These are phyloP conservation scores for Tachysurus vachellii DNA, from an alignment of 2,113 vertebrate genomes.

Conservation along the genomic window DNA sequence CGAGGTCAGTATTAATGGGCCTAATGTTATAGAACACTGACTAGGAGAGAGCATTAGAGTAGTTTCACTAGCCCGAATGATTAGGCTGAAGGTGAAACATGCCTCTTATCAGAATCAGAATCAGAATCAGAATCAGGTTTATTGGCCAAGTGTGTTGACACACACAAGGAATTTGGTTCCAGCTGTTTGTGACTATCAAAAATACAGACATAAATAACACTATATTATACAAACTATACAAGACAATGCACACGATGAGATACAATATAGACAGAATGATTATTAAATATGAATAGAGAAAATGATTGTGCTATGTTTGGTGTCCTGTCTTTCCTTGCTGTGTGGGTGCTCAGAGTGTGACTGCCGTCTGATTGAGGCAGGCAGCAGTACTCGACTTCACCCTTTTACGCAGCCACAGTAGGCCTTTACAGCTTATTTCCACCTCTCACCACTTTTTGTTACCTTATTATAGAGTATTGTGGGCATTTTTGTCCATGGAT, in stretches of 20 bases:
- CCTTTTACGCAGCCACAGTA: background rate
- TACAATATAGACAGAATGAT: no score
- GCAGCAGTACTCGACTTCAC: background rate
- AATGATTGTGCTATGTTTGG: slow-evolving; percentile 17
- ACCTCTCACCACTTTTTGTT: slow-evolving; percentile 17
- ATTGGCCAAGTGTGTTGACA: no score
- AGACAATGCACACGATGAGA: no score
- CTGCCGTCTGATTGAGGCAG: slow-evolving; percentile 17
- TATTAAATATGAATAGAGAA: no score
- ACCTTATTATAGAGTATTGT: background rate
- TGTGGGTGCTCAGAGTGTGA: slow-evolving; percentile 22
- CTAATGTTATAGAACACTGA: slow-evolving; percentile 12
- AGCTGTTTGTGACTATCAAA: no score
- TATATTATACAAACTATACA: no score
- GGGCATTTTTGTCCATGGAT: background rate
- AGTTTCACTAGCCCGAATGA: background rate
- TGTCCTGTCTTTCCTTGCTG: slow-evolving; percentile 29
- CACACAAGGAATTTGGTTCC: no score
- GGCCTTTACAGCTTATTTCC: slow-evolving; percentile 33
- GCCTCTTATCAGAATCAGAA: background rate
- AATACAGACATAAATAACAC: no score
- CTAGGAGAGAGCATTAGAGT: background rate
- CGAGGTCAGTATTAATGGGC: background rate
- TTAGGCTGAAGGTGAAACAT: background rate
- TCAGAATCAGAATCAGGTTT: no score